A percentile compares a stretch with the other conserved stretches of the same genome.
Evolutionary conservation across 2,888 invertebrate species (phyloP).

Genomic region (Hololepta plana): DNA sequence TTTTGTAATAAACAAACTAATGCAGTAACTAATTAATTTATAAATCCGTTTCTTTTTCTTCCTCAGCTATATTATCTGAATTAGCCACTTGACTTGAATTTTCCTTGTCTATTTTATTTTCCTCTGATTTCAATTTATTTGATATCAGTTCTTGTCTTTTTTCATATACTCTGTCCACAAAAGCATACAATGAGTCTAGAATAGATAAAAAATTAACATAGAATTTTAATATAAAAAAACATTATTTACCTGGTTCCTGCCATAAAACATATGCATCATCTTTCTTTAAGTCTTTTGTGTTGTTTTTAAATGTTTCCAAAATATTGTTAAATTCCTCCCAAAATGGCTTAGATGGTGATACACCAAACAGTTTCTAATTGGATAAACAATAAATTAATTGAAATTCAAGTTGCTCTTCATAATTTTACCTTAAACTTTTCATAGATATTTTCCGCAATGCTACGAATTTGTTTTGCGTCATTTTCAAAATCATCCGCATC

Average conservation of each 20-base stretch:
- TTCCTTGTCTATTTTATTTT: no score
- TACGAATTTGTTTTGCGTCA: constrained; percentile 50
- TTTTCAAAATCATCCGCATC: constrained; percentile 43
- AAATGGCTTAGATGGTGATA: constrained; percentile 36
- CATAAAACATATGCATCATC: constrained; percentile 41
- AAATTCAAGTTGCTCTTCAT: background rate
- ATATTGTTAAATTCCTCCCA: constrained; percentile 54
- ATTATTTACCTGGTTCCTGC: constrained; percentile 36
- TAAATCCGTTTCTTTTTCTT: no score
- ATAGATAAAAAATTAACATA: background rate
- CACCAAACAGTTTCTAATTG: background rate
- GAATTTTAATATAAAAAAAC: constrained; percentile 2
- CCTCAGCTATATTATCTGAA: no score
- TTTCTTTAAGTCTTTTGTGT: constrained; percentile 40
- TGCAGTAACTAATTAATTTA: no score
- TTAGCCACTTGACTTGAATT: no score
- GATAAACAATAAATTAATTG: background rate
- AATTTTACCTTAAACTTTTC: constrained; percentile 33
- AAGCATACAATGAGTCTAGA: constrained; percentile 6
- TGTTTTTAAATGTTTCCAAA: constrained; percentile 45
- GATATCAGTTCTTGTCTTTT: no score
- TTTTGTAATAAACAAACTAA: no score
- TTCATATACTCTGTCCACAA: no score
- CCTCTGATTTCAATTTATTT: no score
- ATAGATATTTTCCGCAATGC: constrained; percentile 45